Evolutionary conservation across 2,888 invertebrate species (phyloP).

Genomic region (Phyllotreta cruciferae): DNA sequence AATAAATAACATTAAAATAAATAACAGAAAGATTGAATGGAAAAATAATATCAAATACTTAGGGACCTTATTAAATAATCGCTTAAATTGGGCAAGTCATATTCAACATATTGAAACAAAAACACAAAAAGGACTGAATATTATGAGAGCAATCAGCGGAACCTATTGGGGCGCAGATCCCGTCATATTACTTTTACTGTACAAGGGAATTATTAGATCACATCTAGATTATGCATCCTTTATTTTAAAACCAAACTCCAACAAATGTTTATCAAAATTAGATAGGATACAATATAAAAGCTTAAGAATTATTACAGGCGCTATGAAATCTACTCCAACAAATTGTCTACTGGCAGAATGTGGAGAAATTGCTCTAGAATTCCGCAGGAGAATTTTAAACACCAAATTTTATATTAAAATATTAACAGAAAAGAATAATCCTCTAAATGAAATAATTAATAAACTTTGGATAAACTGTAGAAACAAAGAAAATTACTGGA

Average conservation of each 20-base stretch:
- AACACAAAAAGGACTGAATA: constrained; percentile 23
- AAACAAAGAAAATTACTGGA: not conserved
- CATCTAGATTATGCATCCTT: constrained; percentile 24
- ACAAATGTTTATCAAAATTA: not conserved
- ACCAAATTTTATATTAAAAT: constrained; percentile 18
- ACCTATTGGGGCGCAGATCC: constrained; percentile 29
- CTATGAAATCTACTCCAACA: constrained; percentile 26
- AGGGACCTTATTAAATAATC: constrained; percentile 29
- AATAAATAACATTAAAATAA: not conserved
- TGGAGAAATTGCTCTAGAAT: constrained; percentile 18
- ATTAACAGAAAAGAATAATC: constrained; percentile 12
- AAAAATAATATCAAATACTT: constrained; percentile 23
- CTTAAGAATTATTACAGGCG: constrained; percentile 10
- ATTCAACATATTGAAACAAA: constrained; percentile 9
- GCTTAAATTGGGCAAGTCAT: constrained; percentile 5
- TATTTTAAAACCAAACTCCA: not conserved
- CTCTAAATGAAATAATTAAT: not conserved
- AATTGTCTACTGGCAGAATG: constrained; percentile 18
- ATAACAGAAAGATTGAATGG: constrained; percentile 7
- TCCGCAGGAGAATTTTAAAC: constrained; percentile 1
- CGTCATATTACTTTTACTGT: constrained; percentile 2
- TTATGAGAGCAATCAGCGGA: constrained; percentile 20
- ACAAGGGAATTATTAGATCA: constrained; percentile 22
- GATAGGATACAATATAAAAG: constrained; percentile 20
- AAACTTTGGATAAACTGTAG: not conserved